Base-by-base conservation (phyloP, 1,140 invertebrate genomes). In the Drosophila ercepeae region DNA sequence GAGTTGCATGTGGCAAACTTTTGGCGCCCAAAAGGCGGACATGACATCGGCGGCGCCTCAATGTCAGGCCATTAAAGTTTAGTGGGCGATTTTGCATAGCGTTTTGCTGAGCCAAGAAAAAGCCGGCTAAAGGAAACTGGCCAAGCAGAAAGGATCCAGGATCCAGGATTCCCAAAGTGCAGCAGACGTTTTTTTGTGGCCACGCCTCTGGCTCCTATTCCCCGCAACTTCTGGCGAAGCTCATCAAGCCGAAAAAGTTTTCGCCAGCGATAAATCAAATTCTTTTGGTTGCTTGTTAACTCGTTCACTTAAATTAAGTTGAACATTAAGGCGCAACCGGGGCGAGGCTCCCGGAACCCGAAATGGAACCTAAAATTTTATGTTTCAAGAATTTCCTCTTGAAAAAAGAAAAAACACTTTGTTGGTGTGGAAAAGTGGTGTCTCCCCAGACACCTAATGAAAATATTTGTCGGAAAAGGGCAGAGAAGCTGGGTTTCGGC, bases 1-100 rank as follows among this genome's bases (percentile, higher is more conserved):
- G 3, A n/a, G 52, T 70, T 83, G 74, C 69, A 74, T 82, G 78
- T 76, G 69, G 65, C 59, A 72, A 86, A 79, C 59, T 79, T 86
- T 48, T 63, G 79, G 81, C 81, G 81, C 81, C 81, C 54, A 76
- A 84, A 79, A 86, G 81, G 75, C 81, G 81, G 69, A 54, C 69
- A 76, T 65, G 79, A 59, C 72, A 54, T 69, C 65, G 68, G 71
- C 65, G 81, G 53, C 71, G 71, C 81, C 79, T 83, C 79, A 83
- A 86, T 84, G 81, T 79, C 81, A 78, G 81, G 52, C 69, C 81
- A 84, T 83, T 83, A 83, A 83, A 84, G 75, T 86, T 78, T 84
- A 75, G 75, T 86, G 81, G 79, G 60, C 58, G 71, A 57, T 51
- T 72, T 79, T 78, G 78, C 79, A 83, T 81, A 76, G 54, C 44